Evolutionary conservation across 2,888 invertebrate species (phyloP), one percentile per base, ranked within the genome.

Genomic region (Cremastinae sp.): DNA sequence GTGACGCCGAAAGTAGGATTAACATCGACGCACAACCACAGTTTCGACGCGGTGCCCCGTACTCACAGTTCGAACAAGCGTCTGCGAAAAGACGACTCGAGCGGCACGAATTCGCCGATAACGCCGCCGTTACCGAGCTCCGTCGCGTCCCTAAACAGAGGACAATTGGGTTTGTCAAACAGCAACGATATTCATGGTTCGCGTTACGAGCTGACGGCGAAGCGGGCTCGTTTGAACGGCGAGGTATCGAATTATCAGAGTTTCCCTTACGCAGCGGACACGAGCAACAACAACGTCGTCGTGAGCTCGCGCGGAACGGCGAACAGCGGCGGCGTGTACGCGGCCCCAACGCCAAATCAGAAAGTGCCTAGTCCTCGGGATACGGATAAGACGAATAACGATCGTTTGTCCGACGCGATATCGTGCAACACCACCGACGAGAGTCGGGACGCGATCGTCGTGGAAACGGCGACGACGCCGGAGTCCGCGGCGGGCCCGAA

Each of bases 21-120:
- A 14, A 59, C 83, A 54, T 81, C 85, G 72, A 85, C 85, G 81
- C 88, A 88, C 53, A 89, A 90, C 81, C 88, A 89, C 73, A 79
- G 81, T 36, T 84, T 83, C 61, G 90, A 90, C 79, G 88, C 90
- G 79, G 91, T 91, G 78, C 91, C 91, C 79, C 90, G 90, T 83
- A 91, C 91, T 79, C 91, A 91, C 88, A 91, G 91, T 84, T 90
- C 91, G 54, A 91, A 91, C 80, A 92, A 92, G 80, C 90, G 92
- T 49, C 85, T 91, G 36, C 90, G 91, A 90, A 92, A 91, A 91
- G 90, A 90, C 14, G 88, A 88, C 41, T 58, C 80, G 54, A 74
- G 74, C 62, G 75, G 79, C 61, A 49, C 79, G 12, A 79, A 79
- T 61, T 56, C 72, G 83, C 78, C 82, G 75, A 73, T 79, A 16